Conservation (phyloP, 2,888 invertebrate genomes). For the Heteropelma amictum region DNA sequence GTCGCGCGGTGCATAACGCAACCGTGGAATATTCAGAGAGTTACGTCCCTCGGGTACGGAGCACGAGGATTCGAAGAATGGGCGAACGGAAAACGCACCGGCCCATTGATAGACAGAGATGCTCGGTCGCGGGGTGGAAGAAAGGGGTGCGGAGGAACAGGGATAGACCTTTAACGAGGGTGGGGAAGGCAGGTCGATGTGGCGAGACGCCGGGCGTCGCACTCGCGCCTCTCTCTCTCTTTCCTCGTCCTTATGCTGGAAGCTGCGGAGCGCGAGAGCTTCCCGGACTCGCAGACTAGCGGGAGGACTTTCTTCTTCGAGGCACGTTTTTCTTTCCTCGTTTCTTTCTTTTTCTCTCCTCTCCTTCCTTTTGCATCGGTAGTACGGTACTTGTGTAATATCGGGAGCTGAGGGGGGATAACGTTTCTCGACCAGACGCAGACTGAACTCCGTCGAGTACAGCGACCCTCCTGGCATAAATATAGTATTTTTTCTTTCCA, state of each 20-base stretch:
- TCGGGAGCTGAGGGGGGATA: not conserved
- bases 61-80: not conserved
- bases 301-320: too few species aligned
- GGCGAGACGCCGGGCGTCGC: slow-evolving; percentile 78
- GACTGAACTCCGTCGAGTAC: not conserved
- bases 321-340: too few species aligned
- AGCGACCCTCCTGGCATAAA: slow-evolving; percentile 1
- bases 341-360: not conserved
- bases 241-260: slow-evolving; percentile 8
- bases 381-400: not conserved
- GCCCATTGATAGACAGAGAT: slow-evolving; percentile 26
- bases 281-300: slow-evolving; percentile 11
- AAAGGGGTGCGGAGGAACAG: slow-evolving; percentile 31
- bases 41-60: not conserved
- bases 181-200: slow-evolving; percentile 75
- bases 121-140: slow-evolving; percentile 22
- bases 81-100: slow-evolving; percentile 30
- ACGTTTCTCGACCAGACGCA: slow-evolving; percentile 1
- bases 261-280: slow-evolving; percentile 24
- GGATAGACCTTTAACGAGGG: slow-evolving; percentile 32
- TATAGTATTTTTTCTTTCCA: not conserved
- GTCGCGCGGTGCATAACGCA: too few species aligned
- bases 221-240: slow-evolving; percentile 67
- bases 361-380: not conserved
- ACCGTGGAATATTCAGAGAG: not conserved